Conservation (phyloP, 2,797 vertebrate species). For the Chelon auratus region DNA sequence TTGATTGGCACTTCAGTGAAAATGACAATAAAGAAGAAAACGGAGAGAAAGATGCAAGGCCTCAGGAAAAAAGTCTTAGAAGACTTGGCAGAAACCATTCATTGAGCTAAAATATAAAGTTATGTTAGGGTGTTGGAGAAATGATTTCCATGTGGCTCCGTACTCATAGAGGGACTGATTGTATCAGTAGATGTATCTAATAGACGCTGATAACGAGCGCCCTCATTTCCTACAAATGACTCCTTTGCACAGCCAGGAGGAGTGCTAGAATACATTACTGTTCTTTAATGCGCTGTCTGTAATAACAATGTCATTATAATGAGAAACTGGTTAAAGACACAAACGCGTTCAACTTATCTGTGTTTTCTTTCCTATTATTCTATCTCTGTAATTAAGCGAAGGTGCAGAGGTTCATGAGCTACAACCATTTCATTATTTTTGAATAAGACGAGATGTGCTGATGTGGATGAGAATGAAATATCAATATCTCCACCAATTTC, state of each 20-base stretch:
- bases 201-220: constrained; percentile 54
- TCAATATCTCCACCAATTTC: constrained; percentile 37
- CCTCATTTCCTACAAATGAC: constrained; percentile 65
- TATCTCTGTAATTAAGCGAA: constrained; percentile 51
- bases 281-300: constrained; percentile 26
- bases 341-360: constrained; percentile 32
- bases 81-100: too few species aligned
- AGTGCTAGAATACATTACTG: constrained; percentile 40
- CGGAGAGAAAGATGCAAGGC: too few species aligned
- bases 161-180: constrained; percentile 47
- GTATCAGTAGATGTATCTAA: constrained; percentile 59
- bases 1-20: too few species aligned
- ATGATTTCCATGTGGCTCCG: constrained; percentile 39
- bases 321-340: constrained; percentile 39
- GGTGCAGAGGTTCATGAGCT: constrained; percentile 39
- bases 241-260: constrained; percentile 23
- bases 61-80: too few species aligned
- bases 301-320: constrained; percentile 44
- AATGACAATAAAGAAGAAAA: too few species aligned
- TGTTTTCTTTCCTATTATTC: constrained; percentile 34
- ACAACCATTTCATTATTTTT: constrained; percentile 61
- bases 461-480: constrained; percentile 46
- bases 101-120: too few species aligned
- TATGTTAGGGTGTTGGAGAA: not conserved
- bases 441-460: constrained; percentile 46